A percentile compares a stretch with the other conserved stretches of the same genome.
These are phyloP conservation scores for Silurus aristotelis DNA, from an alignment of 2,797 vertebrate genomes.

Conservation along the genomic window DNA sequence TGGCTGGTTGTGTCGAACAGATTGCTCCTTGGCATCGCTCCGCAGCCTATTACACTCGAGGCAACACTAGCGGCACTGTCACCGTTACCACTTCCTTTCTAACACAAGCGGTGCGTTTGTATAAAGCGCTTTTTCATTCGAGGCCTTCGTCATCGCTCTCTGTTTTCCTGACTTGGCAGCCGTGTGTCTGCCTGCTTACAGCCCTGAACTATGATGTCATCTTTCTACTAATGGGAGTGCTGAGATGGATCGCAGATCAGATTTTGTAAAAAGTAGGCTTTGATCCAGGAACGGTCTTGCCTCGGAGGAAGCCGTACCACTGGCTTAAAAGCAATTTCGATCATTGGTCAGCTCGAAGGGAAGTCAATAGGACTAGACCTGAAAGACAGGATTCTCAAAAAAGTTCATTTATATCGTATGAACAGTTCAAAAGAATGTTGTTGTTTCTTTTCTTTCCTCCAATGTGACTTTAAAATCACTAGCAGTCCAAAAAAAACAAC, in stretches of 20 bases:
- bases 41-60: not conserved
- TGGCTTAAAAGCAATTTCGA: not conserved
- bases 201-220: not conserved
- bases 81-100: not conserved
- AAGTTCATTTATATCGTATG: not conserved
- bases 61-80: conserved; percentile 5
- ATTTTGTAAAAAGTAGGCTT: not conserved
- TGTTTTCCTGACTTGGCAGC: not conserved
- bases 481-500: not conserved
- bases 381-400: not conserved
- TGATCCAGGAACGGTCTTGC: not conserved
- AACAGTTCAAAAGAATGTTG: too few species aligned
- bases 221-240: not conserved
- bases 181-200: not conserved
- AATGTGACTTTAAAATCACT: not conserved
- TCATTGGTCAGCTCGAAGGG: not conserved
- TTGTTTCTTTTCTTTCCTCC: not conserved
- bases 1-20: not conserved
- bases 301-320: not conserved
- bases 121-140: conserved; percentile 16
- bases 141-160: not conserved
- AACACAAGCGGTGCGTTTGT: not conserved
- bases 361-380: not conserved
- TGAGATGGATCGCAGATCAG: not conserved
- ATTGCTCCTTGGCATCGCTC: conserved; percentile 6